Evolutionary conservation across 2,797 vertebrate genomes (phyloP).

Genomic region (Borostomias antarcticus): DNA sequence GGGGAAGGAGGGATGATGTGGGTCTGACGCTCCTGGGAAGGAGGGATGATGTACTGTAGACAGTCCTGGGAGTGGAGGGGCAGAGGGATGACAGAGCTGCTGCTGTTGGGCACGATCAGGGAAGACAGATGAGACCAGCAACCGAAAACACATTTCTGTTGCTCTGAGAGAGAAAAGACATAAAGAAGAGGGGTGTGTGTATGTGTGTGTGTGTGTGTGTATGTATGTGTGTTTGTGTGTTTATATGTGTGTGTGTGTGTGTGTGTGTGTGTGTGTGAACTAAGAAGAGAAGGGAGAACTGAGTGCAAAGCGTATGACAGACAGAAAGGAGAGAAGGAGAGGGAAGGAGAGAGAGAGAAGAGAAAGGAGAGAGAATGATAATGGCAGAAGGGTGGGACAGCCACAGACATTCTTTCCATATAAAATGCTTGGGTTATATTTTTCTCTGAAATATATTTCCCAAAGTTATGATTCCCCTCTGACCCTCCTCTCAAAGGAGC

Average conservation of each 20-base stretch:
- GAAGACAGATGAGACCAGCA: too few species aligned
- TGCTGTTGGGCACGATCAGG: too few species aligned
- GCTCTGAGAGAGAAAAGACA: constrained; percentile 30
- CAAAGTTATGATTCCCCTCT: constrained; percentile 55
- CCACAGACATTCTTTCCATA: constrained; percentile 63
- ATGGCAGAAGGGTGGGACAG: not conserved
- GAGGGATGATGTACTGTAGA: too few species aligned
- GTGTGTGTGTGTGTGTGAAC: too few species aligned
- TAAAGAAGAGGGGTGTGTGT: too few species aligned
- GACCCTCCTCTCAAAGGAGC: constrained; percentile 35
- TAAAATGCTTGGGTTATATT: constrained; percentile 51
- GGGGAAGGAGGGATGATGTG: not conserved
- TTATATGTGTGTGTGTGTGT: too few species aligned
- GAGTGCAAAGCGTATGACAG: constrained; percentile 23
- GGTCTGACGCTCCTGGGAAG: too few species aligned
- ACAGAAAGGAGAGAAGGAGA: constrained; percentile 11
- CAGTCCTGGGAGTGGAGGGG: too few species aligned
- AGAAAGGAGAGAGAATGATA: constrained; percentile 16
- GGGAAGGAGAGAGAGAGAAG: constrained; percentile 22
- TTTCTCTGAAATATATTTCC: constrained; percentile 54
- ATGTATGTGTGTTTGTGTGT: too few species aligned
- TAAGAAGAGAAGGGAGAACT: constrained; percentile 18
- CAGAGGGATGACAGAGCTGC: too few species aligned
- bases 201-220: too few species aligned
- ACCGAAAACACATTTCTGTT: too few species aligned